Base-by-base conservation (phyloP, 2,797 vertebrate genomes). In the Morus bassanus region DNA sequence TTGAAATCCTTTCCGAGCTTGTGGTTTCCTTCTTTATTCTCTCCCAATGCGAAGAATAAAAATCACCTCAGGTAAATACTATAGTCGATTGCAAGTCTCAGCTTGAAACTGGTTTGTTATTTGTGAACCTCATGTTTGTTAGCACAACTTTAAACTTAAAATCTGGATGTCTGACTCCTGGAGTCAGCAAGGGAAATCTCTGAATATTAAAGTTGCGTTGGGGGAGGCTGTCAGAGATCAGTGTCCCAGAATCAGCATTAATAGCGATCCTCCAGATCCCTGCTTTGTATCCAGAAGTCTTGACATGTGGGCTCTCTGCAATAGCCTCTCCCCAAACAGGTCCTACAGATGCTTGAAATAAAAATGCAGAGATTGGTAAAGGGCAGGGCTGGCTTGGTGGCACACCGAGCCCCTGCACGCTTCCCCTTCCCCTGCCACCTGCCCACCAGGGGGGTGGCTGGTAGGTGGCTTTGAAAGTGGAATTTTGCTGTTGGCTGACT, bases 341-440 rank as follows among this genome's bases (percentile, higher is more conserved):
- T 67, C 51, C 28, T 81, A 11, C 3, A 46, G 50, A 35, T 72
- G 37, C 74, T 81, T 78, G 89, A 92, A 78, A 94, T 39, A 31
- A 92, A 65, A 75, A 41, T 45, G 50, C 46, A 87, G 74, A 76
- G 87, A 46, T 28, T 65, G 41, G 41, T 56, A 23, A 93, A 64
- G 39, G 39, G 11, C 39, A 69, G 48, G 88, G 25, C 43, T 75
- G 64, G 43, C 33, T 72, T 3, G 4, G 33, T 46, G 53, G 28
- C 27, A 12, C 0, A 1, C 31, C 0, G 5, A 91, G 60, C 27
- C 51, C 56, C 54, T 76, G 33, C 12, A 4, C 3, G 4, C 23
- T 82, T 75, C 53, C 59, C 11, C 18, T 78, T 65, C 35, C 37
- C 37, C 37, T 39, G 37, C 37, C 37, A 10, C 37, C 37, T 39